Percentiles rank a stretch among this genome's conserved stretches.
These are phyloP conservation scores for Dipodomys merriami DNA, from an alignment of 2,113 vertebrate species.

Conservation along the genomic window DNA sequence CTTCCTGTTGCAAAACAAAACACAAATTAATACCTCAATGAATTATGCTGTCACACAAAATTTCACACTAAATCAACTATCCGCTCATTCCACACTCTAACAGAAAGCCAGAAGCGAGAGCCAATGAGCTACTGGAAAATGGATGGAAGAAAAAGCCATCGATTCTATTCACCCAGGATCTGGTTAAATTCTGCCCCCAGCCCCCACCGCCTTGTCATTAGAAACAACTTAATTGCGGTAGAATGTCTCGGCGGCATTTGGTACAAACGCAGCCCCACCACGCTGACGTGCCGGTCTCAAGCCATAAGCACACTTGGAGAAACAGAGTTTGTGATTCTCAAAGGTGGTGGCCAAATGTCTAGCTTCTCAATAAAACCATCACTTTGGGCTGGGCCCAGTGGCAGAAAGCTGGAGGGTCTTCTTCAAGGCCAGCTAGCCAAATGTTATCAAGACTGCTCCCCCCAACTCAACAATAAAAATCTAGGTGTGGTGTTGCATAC, in stretches of 20 bases:
- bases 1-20: conserved; percentile 52
- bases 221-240: conserved; percentile 31
- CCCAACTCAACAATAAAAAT: no score
- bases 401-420: no score
- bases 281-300: background rate
- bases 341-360: background rate
- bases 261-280: background rate
- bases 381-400: no score
- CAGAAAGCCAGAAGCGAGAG: conserved; percentile 14
- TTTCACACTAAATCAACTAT: conserved; percentile 56
- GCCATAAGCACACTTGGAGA: background rate
- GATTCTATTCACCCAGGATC: background rate
- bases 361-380: background rate
- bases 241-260: background rate
- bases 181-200: background rate
- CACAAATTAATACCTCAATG: conserved; percentile 51
- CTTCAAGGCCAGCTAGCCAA: no score
- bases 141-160: background rate
- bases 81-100: conserved; percentile 34
- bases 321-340: conserved; percentile 2
- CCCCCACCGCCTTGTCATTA: background rate
- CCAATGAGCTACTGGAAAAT: background rate
- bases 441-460: no score
- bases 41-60: conserved; percentile 51
- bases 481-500: no score